Conservation (phyloP, 1,140 invertebrate genomes). For the Dreissena polymorpha region DNA sequence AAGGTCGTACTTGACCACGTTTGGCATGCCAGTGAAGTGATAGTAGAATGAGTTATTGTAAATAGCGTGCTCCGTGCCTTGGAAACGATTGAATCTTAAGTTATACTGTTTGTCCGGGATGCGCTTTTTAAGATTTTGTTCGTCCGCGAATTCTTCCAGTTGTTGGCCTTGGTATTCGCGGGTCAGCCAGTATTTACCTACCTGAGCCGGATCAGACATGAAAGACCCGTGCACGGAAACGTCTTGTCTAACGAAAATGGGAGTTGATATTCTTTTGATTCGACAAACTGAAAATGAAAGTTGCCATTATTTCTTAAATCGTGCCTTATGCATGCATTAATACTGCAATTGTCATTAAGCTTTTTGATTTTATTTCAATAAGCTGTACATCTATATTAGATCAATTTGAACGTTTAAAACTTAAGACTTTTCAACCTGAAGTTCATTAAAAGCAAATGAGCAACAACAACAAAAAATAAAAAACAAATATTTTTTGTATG, state of each 20-base stretch:
- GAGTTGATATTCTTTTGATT: slow-evolving; percentile 34
- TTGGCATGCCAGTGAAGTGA: slow-evolving; percentile 31
- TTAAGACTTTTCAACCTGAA: too few species aligned
- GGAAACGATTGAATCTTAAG: slow-evolving; percentile 26
- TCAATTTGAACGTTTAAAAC: too few species aligned
- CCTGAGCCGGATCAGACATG: slow-evolving; percentile 15
- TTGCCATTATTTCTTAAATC: too few species aligned
- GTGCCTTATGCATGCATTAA: too few species aligned
- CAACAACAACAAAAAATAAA: too few species aligned
- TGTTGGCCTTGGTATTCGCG: slow-evolving; percentile 36
- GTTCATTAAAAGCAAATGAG: too few species aligned
- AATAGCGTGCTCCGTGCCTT: slow-evolving; percentile 47
- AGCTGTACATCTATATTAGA: too few species aligned
- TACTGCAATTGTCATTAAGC: too few species aligned
- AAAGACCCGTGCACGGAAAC: slow-evolving; percentile 20
- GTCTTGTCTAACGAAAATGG: slow-evolving; percentile 11
- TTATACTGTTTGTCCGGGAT: slow-evolving; percentile 19
- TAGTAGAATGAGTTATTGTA: slow-evolving; percentile 51
- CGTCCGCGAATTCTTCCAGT: slow-evolving; percentile 26
- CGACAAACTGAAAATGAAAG: slow-evolving; percentile 38
- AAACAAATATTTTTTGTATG: too few species aligned
- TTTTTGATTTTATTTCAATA: too few species aligned
- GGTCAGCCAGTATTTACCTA: slow-evolving; percentile 37
- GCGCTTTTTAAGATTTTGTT: slow-evolving; percentile 20
- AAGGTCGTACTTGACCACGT: slow-evolving; percentile 39